Conservation (phyloP, 2,888 invertebrate species). For the Prosopocoilus inquinatus region DNA sequence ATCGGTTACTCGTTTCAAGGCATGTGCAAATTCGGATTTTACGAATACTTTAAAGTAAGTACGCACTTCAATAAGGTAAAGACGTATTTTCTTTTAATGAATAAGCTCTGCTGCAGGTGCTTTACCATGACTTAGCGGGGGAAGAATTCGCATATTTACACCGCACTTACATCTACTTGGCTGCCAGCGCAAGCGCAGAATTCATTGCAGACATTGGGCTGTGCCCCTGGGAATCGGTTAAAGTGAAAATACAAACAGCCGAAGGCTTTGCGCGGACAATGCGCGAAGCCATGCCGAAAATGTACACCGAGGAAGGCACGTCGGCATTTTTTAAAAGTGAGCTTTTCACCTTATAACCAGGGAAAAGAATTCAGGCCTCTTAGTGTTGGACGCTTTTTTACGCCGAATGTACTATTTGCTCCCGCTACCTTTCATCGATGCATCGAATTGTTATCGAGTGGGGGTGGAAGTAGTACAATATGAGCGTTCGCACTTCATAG, state of each 20-base stretch:
- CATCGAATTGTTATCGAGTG: too few species aligned
- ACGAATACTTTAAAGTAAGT: constrained; percentile 71
- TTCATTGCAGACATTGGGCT: constrained; percentile 98
- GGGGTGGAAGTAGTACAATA: too few species aligned
- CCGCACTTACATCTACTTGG: constrained; percentile 83
- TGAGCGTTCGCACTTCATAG: too few species aligned
- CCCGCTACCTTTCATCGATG: too few species aligned
- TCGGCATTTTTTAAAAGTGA: constrained; percentile 81
- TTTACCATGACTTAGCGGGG: constrained; percentile 78
- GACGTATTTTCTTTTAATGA: background rate
- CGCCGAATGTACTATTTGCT: too few species aligned
- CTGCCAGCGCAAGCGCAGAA: constrained; percentile 96
- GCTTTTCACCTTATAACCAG: background rate
- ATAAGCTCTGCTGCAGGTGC: constrained; percentile 59
- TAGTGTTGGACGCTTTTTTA: too few species aligned
- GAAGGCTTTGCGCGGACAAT: constrained; percentile 89
- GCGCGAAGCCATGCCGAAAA: constrained; percentile 89
- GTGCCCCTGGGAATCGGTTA: constrained; percentile 94
- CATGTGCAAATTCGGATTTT: constrained; percentile 96
- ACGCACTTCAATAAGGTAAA: background rate
- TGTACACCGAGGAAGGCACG: constrained; percentile 83
- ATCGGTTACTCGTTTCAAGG: constrained; percentile 94
- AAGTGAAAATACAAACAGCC: constrained; percentile 90
- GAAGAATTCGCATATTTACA: constrained; percentile 91
- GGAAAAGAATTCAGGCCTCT: too few species aligned